These are phyloP conservation scores for Pantherophis vulpinus DNA, from an alignment of 2,797 vertebrate genomes.

Conservation along the genomic window DNA sequence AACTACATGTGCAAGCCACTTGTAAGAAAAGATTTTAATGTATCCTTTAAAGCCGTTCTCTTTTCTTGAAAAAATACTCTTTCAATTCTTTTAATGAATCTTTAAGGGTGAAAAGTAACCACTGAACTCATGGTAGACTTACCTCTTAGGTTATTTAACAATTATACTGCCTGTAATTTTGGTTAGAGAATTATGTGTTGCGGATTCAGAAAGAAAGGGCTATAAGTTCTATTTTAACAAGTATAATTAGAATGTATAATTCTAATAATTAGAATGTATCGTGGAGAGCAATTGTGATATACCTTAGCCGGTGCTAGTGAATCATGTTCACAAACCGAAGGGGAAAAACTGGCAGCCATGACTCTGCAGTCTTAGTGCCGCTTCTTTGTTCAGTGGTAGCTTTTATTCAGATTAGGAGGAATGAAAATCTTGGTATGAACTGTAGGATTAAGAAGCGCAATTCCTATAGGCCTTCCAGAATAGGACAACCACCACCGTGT, in stretches of 20 bases:
- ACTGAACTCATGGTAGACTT: not conserved
- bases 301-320: not conserved
- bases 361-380: not conserved
- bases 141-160: not conserved
- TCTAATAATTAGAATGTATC: rapidly evolving
- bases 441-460: constrained; percentile 23
- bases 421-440: constrained; percentile 11
- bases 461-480: not conserved
- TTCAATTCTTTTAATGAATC: not conserved
- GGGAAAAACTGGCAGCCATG: not conserved
- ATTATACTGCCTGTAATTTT: not conserved
- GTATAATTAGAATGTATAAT: no score
- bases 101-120: not conserved
- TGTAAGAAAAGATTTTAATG: not conserved
- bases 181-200: not conserved
- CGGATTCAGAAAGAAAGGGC: rapidly evolving
- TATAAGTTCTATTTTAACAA: not conserved
- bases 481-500: constrained; percentile 15
- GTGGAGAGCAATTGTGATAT: rapidly evolving
- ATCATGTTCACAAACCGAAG: rapidly evolving
- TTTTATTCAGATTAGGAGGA: not conserved
- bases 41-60: not conserved
- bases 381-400: not conserved
- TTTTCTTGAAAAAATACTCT: not conserved
- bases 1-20: not conserved